Conservation (phyloP, 2,888 invertebrate species). For the Melitaea athalia region DNA sequence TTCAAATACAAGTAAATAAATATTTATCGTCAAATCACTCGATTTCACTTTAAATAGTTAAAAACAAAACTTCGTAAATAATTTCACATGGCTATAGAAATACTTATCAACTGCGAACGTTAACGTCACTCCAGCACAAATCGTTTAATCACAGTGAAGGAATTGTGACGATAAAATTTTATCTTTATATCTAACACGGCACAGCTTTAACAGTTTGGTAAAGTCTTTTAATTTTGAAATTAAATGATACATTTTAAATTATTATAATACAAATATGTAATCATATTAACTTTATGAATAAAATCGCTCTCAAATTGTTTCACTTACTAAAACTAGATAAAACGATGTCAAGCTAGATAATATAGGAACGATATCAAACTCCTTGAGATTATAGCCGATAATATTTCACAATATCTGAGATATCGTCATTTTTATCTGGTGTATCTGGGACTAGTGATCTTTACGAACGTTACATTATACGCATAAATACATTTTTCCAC, state of each 20-base stretch:
- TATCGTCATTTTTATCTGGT: slow-evolving; percentile 38
- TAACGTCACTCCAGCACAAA: slow-evolving; percentile 69
- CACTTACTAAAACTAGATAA: slow-evolving; percentile 1
- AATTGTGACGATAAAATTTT: slow-evolving; percentile 61
- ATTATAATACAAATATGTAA: slow-evolving; percentile 1
- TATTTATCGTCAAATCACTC: slow-evolving; percentile 28
- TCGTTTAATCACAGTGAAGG: slow-evolving; percentile 60
- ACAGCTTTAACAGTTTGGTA: not conserved
- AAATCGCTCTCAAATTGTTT: slow-evolving; percentile 7
- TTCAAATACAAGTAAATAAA: slow-evolving; percentile 14
- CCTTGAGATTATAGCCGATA: slow-evolving; percentile 62
- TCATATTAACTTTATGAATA: slow-evolving; percentile 9
- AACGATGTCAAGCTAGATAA: slow-evolving; percentile 34
- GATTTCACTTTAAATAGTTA: slow-evolving; percentile 37
- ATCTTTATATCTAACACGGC: slow-evolving; percentile 47
- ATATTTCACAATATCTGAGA: slow-evolving; percentile 29
- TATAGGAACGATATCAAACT: slow-evolving; percentile 54
- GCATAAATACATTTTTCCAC: slow-evolving; percentile 8
- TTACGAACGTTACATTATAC: slow-evolving; percentile 9
- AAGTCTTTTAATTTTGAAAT: not conserved
- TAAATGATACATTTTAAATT: too few species aligned
- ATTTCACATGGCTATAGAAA: slow-evolving; percentile 46
- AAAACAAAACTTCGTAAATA: slow-evolving; percentile 42
- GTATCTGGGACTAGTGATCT: slow-evolving; percentile 27
- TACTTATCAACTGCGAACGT: slow-evolving; percentile 54